Evolutionary conservation across 2,888 invertebrate genomes (phyloP).

Genomic region (Physocephala rufipes): DNA sequence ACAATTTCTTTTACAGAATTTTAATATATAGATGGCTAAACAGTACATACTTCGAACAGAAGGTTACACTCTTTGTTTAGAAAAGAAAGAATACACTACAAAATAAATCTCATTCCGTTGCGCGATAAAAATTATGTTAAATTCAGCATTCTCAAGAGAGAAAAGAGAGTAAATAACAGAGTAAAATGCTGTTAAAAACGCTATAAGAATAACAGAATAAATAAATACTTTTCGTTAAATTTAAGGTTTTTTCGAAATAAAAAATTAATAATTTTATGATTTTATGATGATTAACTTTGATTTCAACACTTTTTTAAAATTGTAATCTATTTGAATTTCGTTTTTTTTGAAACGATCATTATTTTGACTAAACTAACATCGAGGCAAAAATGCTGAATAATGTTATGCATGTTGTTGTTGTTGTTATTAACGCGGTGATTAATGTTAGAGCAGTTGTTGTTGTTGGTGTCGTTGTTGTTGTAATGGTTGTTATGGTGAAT

Average conservation of each 20-base stretch:
- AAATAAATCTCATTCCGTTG: slow-evolving; percentile 11
- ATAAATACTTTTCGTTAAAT: not conserved
- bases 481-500: slow-evolving; percentile 46
- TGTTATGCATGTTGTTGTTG: slow-evolving; percentile 63
- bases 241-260: slow-evolving; percentile 1
- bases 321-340: not conserved
- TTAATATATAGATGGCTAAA: too few species aligned
- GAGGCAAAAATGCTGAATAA: slow-evolving; percentile 61
- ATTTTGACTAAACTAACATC: slow-evolving; percentile 58
- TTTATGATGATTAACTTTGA: not conserved
- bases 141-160: too few species aligned
- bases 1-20: too few species aligned
- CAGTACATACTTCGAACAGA: not conserved
- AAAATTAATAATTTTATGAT: not conserved
- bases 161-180: not conserved
- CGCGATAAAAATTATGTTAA: slow-evolving; percentile 5
- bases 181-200: not conserved
- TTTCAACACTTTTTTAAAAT: slow-evolving; percentile 6
- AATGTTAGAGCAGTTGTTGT: slow-evolving; percentile 55
- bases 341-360: slow-evolving; percentile 1
- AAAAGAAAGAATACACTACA: slow-evolving; percentile 25
- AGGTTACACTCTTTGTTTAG: not conserved
- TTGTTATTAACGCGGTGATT: slow-evolving; percentile 60
- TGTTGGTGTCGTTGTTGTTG: slow-evolving; percentile 55
- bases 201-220: not conserved